phyloP scores from a whole-genome alignment of 2,888 invertebrate genomes.

The Seira ritae region DNA sequence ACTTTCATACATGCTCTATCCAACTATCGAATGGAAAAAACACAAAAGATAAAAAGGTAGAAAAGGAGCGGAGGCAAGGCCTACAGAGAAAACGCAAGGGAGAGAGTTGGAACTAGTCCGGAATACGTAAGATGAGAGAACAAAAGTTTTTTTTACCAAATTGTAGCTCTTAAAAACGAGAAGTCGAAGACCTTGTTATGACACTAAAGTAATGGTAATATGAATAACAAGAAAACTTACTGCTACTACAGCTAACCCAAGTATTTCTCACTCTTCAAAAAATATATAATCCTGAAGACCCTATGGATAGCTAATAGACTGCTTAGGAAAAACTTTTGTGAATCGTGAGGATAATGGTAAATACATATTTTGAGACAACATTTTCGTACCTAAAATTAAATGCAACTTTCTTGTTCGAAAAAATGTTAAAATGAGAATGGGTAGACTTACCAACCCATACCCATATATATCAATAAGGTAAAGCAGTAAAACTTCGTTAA shows the following conservation, averaged over 20 bases:
- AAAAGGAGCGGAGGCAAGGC: neutral
- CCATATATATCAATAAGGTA: too few species aligned
- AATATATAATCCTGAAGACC: too few species aligned
- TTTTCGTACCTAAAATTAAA: too few species aligned
- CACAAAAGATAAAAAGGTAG: neutral
- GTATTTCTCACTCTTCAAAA: too few species aligned
- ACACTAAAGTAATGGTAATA: slow-evolving; percentile 43
- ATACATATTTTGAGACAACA: too few species aligned
- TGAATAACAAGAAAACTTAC: neutral
- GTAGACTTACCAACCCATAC: too few species aligned
- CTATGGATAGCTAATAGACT: neutral
- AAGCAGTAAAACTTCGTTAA: too few species aligned
- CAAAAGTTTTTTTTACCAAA: slow-evolving; percentile 39
- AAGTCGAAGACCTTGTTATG: slow-evolving; percentile 58
- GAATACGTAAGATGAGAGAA: slow-evolving; percentile 19
- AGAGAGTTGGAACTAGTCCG: slow-evolving; percentile 18
- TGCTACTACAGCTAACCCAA: too few species aligned
- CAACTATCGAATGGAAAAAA: neutral
- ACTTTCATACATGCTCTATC: neutral
- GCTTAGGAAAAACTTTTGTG: too few species aligned
- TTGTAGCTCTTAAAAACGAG: slow-evolving; percentile 44
- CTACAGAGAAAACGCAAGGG: slow-evolving; percentile 4
- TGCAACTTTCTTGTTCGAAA: too few species aligned
- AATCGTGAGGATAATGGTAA: too few species aligned
- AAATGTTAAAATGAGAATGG: too few species aligned